These are phyloP conservation scores for Gymnoscopelus braueri DNA, from an alignment of 2,797 vertebrate species.

Conservation along the genomic window DNA sequence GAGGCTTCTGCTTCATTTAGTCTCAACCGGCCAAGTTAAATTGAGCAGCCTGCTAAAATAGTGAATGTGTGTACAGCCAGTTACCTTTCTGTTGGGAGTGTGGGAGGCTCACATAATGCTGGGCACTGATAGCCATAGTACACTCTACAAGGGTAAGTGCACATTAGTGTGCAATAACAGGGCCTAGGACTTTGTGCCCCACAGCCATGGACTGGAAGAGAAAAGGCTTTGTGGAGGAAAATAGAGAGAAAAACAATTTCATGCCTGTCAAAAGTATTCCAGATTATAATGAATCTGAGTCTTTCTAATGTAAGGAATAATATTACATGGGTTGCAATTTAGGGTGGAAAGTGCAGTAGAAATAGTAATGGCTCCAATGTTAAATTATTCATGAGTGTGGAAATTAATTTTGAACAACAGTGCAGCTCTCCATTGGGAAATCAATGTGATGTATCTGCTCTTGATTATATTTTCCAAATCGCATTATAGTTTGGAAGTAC, in stretches of 20 bases:
- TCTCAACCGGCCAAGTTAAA: constrained; percentile 77
- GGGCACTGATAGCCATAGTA: constrained; percentile 70
- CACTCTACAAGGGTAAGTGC: constrained; percentile 71
- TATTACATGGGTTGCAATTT: constrained; percentile 60
- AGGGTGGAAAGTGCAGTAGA: constrained; percentile 43
- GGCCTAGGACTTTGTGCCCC: constrained; percentile 56
- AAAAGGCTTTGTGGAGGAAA: constrained; percentile 49
- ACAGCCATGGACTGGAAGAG: constrained; percentile 54
- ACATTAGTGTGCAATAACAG: constrained; percentile 72
- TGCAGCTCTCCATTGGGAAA: constrained; percentile 74
- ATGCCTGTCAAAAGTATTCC: constrained; percentile 71
- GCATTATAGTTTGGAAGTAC: constrained; percentile 57
- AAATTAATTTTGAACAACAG: constrained; percentile 76
- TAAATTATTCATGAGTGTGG: constrained; percentile 77
- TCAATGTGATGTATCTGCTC: constrained; percentile 71
- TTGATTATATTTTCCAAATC: constrained; percentile 67
- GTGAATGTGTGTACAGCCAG: constrained; percentile 62
- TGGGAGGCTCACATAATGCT: constrained; percentile 63
- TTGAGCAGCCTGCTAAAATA: constrained; percentile 74
- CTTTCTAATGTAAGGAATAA: constrained; percentile 60
- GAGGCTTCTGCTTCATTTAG: constrained; percentile 79
- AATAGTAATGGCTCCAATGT: constrained; percentile 66
- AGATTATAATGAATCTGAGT: constrained; percentile 65
- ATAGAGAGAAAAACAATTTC: constrained; percentile 68
- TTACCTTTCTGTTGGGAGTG: constrained; percentile 66